Conservation (phyloP, 1,140 invertebrate species). For the Platorchestia sp. region DNA sequence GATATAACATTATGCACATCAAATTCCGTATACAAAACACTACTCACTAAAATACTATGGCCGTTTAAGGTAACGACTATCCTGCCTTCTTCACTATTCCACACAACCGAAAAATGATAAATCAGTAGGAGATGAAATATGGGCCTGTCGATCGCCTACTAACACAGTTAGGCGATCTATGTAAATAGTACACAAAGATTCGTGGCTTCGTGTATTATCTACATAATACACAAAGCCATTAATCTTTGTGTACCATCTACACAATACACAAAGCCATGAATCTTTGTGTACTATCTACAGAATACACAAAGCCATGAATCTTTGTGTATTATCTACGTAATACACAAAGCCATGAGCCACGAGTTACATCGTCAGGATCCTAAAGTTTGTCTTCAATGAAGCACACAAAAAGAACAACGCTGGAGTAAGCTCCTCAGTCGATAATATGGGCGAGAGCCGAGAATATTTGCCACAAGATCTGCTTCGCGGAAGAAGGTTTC, state of each 20-base stretch:
- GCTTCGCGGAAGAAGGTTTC: neutral
- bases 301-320: too few species aligned
- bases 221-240: too few species aligned
- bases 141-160: too few species aligned
- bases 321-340: neutral
- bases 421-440: neutral
- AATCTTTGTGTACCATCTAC: too few species aligned
- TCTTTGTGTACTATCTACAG: too few species aligned
- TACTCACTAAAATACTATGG: neutral
- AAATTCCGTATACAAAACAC: neutral
- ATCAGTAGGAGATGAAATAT: neutral
- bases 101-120: neutral
- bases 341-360: neutral
- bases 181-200: too few species aligned
- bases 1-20: neutral
- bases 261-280: too few species aligned
- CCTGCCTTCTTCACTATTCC: neutral
- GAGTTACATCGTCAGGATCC: neutral
- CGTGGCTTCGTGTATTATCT: too few species aligned
- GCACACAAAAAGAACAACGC: neutral
- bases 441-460: slow-evolving; percentile 8
- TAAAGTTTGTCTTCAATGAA: neutral
- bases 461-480: neutral
- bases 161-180: too few species aligned
- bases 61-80: too few species aligned